Evolutionary conservation across 2,113 vertebrate species (phyloP).

Genomic region (Rynchops niger): DNA sequence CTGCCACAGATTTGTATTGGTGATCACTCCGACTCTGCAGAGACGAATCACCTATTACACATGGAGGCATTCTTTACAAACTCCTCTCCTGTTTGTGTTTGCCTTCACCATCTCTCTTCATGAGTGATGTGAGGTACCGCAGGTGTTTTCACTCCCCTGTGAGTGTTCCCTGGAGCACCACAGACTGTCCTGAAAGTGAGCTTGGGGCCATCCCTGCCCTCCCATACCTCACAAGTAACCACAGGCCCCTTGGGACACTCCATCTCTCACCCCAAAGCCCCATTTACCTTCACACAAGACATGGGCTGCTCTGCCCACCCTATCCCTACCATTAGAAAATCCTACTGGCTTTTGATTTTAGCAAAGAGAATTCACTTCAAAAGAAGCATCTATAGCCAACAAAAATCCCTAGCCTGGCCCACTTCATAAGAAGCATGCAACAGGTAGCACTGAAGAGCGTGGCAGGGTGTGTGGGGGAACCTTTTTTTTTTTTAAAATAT

Average conservation of each 20-base stretch:
- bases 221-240: neutral
- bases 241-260: neutral
- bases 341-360: neutral
- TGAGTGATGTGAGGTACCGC: neutral
- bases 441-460: neutral
- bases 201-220: neutral
- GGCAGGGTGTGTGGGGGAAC: rapidly evolving
- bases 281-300: neutral
- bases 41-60: neutral
- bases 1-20: neutral
- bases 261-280: neutral
- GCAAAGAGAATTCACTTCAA: neutral
- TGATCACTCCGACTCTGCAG: neutral
- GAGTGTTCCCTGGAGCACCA: neutral
- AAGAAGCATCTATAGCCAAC: neutral
- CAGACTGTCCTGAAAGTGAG: neutral
- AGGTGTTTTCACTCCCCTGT: neutral
- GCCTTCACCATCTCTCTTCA: neutral
- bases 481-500: neutral
- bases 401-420: neutral
- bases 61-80: neutral
- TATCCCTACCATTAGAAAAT: neutral
- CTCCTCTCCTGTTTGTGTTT: neutral
- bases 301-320: neutral
- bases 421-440: neutral